Base-by-base conservation (phyloP, 2,113 vertebrate genomes). In the Columba livia region DNA sequence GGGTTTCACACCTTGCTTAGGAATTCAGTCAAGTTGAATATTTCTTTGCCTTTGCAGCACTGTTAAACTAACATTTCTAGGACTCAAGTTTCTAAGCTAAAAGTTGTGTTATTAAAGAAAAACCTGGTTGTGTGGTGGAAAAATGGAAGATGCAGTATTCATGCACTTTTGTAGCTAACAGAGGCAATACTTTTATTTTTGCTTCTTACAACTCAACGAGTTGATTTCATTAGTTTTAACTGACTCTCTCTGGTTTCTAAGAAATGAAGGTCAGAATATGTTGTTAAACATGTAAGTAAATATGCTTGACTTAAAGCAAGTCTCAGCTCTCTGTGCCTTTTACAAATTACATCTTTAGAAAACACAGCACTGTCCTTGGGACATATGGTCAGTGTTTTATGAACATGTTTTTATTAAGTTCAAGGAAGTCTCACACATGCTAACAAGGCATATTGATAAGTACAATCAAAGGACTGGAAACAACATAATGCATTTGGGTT, bases 161-260 rank as follows among this genome's bases (percentile, higher is more conserved):
- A 69, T 67, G 53, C 13, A 15, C 58, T 85, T 83, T 50, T 65
- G 66, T 91, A 87, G 60, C 60, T 84, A 84, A 66, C 8, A 57
- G 77, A 44, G 15, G 48, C 57, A 67, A 85, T 47, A 40, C 88
- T 90, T 96, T 95, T 85, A 72, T 75, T 85, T 58, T 95, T 79
- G 70, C 36, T 36, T 51, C 56, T 64, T 69, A 61, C 23, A 50
- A 53, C 83, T 89, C 94, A 94, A 72, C 67, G 89, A 85, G 92
- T 87, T 15, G 29, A 73, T 89, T 95, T 95, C 61, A 90, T 90
- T 94, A 66, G 94, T 73, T 89, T 95, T 93, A 90, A 96, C 83
- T 93, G 31, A 31, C 90, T 94, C 91, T 71, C 61, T 88, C 86
- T 82, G 74, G 60, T 89, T 65, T 31, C 71, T n/a, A 5, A 50